Conservation (phyloP, 2,797 vertebrate genomes). For the Silurus aristotelis region DNA sequence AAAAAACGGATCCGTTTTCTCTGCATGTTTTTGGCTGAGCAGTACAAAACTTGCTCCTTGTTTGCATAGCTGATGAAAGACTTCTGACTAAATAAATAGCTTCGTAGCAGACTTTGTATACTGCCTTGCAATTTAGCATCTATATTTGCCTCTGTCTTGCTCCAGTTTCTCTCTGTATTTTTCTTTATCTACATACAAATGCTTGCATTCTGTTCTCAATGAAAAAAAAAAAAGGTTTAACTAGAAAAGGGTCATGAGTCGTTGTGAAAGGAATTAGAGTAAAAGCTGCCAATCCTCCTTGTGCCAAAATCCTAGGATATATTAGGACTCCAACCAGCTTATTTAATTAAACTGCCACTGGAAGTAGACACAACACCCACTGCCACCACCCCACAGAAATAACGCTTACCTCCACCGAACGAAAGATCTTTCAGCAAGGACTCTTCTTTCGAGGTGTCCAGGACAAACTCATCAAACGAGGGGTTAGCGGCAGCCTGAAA, state of each 20-base stretch:
- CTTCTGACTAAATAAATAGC: slow-evolving; percentile 1
- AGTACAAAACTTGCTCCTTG: not conserved
- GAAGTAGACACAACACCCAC: slow-evolving; percentile 36
- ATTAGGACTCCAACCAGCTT: slow-evolving; percentile 45
- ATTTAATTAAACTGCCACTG: slow-evolving; percentile 52
- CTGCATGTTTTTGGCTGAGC: not conserved
- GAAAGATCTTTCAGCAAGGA: slow-evolving; percentile 84
- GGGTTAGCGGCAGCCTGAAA: slow-evolving; percentile 88
- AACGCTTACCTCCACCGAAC: slow-evolving; percentile 83
- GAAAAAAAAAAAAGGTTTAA: no score
- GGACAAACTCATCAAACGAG: slow-evolving; percentile 89
- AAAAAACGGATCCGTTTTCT: no score
- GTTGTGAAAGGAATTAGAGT: slow-evolving; percentile 49
- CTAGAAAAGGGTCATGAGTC: slow-evolving; percentile 31
- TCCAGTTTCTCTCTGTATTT: slow-evolving; percentile 3
- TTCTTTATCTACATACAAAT: not conserved
- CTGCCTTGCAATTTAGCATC: slow-evolving; percentile 20
- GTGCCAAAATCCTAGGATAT: slow-evolving; percentile 43
- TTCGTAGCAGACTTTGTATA: not conserved
- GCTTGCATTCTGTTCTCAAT: not conserved
- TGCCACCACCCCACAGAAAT: slow-evolving; percentile 22
- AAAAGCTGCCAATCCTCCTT: slow-evolving; percentile 20
- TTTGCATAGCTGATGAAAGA: not conserved
- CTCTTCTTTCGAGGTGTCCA: slow-evolving; percentile 87
- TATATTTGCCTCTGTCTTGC: not conserved